Base-by-base conservation (phyloP, 2,888 invertebrate species). In the Andricus curvator region DNA sequence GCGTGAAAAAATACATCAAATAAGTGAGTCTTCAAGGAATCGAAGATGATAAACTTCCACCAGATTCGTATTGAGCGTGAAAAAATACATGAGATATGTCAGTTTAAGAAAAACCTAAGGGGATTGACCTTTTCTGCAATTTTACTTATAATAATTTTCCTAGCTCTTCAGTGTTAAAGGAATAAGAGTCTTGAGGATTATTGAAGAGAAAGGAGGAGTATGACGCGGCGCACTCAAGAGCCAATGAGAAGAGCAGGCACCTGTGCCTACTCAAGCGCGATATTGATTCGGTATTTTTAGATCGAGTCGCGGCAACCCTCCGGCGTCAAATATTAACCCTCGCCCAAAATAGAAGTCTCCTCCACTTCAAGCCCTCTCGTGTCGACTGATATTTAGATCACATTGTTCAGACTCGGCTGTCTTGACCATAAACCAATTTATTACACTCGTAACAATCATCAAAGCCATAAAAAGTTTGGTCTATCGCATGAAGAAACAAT, bases 251-350 rank as follows among this genome's bases (percentile, higher is more conserved):
- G 29, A 29, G 29, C 66, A 64, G 25, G 51, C 48, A 80, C 67
- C 77, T 62, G 78, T 76, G 56, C 25, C 76, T 51, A 67, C 74
- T 80, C 70, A 51, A 22, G 79, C 77, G 80, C 80, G 78, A 78
- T 87, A 87, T 88, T 81, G 87, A 88, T 87, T 85, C 60, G 51
- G 80, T 88, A 88, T 88, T 88, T 88, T 88, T 88, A 88, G 87
- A 85, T 83, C 83, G 78, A 82, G 78, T 80, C 74, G 82, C 80
- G 82, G 83, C 83, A 83, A 86, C 84, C 84, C 83, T 81, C 78
- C 79, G 80, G 74, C 84, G 80, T 87, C 82, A 84, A 86, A 85
- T 85, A 85, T 86, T 84, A 87, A 87, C 84, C 85, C 83, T 82
- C 68, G 82, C 82, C 79, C 78, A 81, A 88, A 88, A 86, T 84